Evolutionary conservation across 2,113 vertebrate species (phyloP).

Genomic region (Psittacula cyanocephala): DNA sequence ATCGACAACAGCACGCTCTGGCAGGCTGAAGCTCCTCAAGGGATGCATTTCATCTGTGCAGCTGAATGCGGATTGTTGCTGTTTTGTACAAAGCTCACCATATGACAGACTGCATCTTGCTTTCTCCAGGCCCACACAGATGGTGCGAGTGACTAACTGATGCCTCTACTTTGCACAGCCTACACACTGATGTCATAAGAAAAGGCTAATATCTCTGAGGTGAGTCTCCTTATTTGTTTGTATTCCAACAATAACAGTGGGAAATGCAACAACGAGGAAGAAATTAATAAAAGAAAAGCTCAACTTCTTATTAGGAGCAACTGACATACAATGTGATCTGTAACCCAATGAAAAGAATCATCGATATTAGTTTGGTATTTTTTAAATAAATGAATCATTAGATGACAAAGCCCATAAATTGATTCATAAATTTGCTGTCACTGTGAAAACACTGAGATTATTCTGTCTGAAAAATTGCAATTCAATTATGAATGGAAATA

Average conservation of each 20-base stretch:
- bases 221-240: constrained; percentile 15
- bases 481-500: not conserved
- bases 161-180: constrained; percentile 30
- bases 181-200: constrained; percentile 62
- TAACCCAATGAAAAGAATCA: not conserved
- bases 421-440: constrained; percentile 12
- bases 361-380: not conserved
- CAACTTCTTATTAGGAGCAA: not conserved
- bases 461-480: not conserved
- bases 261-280: constrained; percentile 20
- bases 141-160: constrained; percentile 66
- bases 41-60: not conserved
- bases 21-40: not conserved
- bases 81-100: not conserved
- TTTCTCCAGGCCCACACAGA: constrained; percentile 62
- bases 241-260: not conserved
- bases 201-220: constrained; percentile 30
- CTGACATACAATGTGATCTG: not conserved
- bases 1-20: not conserved
- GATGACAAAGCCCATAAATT: constrained; percentile 42
- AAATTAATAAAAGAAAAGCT: not conserved
- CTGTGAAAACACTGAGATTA: not conserved
- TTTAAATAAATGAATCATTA: constrained; percentile 32
- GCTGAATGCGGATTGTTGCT: not conserved
- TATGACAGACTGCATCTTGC: not conserved